Base-by-base conservation (phyloP, 2,888 invertebrate genomes). In the Melinaea menophilus region DNA sequence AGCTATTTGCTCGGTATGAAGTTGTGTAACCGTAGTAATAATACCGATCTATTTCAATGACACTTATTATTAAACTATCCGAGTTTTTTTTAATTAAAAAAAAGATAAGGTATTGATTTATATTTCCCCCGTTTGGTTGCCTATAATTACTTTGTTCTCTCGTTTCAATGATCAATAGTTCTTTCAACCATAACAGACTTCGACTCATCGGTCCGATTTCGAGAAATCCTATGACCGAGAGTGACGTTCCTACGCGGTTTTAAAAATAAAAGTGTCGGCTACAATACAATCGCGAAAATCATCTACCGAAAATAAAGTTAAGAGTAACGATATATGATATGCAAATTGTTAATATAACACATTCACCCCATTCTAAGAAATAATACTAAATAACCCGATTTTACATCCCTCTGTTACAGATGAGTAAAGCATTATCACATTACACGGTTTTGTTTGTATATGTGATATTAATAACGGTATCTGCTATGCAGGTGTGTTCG, bases 381-480 rank as follows among this genome's bases (percentile, higher is more conserved):
- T 65, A 64, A 59, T 61, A 56, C 61, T 59, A 56, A 67, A 73
- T 71, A 74, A 80, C 79, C 85, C 86, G 86, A 88, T 22, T 22
- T 22, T 22, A 22, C 81, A 82, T 83, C 81, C 81, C 75, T 80
- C 81, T 81, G 82, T 84, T 86, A 85, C 80, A 81, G 78, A 73
- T 74, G 69, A 77, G 78, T 79, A 73, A 81, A 77, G 81, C 81
- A 85, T 82, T 85, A 73, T 81, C 77, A 81, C 81, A 85, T 82
- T 85, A 81, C 82, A 78, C 80, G 80, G 76, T 79, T 79, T 79
- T 85, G 87, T 88, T 85, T 74, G 73, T 82, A 81, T 72, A 54
- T 59, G 54, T 58, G 48, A 33, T 51, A 9, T 12, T 45, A 37
- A 37, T 48, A 34, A 35, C 47, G 46, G 48, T 48, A 13, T 58